Evolutionary conservation across 2,888 invertebrate genomes (phyloP).

Genomic region (Chloromyia formosa): DNA sequence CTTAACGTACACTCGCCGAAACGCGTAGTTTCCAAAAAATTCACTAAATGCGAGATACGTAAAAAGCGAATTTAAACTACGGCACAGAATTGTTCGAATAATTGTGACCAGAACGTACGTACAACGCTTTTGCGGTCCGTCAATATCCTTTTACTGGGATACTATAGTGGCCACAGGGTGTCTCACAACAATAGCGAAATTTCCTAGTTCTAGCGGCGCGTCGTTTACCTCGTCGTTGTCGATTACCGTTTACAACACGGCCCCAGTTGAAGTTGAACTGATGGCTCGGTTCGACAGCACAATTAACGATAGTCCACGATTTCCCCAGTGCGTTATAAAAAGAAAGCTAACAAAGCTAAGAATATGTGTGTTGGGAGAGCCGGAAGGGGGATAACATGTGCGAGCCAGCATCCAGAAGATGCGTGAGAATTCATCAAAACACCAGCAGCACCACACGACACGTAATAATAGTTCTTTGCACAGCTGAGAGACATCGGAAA

Average conservation of each 20-base stretch:
- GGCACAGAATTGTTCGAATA: background rate
- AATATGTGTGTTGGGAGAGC: background rate
- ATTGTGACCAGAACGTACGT: background rate
- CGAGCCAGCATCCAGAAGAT: background rate
- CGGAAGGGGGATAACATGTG: background rate
- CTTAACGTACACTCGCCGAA: background rate
- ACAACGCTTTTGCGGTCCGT: background rate
- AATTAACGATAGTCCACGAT: slow-evolving; percentile 19
- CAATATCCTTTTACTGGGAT: background rate
- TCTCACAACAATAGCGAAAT: slow-evolving; percentile 2
- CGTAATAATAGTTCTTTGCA: too few relatives aligned
- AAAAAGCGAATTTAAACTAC: background rate
- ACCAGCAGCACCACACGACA: too few relatives aligned
- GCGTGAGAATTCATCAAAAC: slow-evolving; percentile 10
- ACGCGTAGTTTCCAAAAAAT: too few relatives aligned
- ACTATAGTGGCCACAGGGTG: slow-evolving; percentile 1
- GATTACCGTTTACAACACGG: slow-evolving; percentile 18
- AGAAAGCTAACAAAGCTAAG: slow-evolving; percentile 28
- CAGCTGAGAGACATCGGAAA: background rate
- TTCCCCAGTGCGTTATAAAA: slow-evolving; percentile 14
- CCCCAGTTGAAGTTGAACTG: slow-evolving; percentile 37
- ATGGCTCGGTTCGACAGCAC: slow-evolving; percentile 4
- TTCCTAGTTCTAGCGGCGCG: slow-evolving; percentile 3
- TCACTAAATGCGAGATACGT: too few relatives aligned
- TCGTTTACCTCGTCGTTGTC: slow-evolving; percentile 21